Conservation (phyloP, 1,140 invertebrate species). For the Meloidogyne exigua region DNA sequence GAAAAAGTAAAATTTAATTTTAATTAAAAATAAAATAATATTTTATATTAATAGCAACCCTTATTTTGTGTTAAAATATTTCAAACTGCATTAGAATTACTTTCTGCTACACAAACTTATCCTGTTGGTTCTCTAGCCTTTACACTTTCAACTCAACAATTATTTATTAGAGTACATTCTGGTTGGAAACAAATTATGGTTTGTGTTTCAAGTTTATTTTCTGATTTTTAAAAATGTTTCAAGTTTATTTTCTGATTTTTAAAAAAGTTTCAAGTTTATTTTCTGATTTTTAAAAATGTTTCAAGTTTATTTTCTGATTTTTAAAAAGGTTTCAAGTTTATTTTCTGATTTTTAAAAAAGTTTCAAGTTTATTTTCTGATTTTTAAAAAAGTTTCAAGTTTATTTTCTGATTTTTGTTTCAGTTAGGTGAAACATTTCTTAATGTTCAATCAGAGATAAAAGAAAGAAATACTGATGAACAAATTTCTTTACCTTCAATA, state of each 20-base stretch:
- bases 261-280: no score
- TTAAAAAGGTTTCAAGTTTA: no score
- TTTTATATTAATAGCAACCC: no score
- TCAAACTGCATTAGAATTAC: slow-evolving; percentile 52
- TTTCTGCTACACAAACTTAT: slow-evolving; percentile 32
- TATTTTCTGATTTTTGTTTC: no score
- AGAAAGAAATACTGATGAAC: neutral
- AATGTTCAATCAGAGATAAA: neutral
- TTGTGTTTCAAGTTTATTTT: neutral
- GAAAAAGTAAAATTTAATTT: neutral
- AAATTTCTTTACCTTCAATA: no score
- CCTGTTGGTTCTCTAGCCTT: slow-evolving; percentile 48
- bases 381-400: no score
- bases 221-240: neutral
- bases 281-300: neutral
- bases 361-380: no score
- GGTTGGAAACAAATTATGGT: slow-evolving; percentile 52
- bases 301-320: neutral
- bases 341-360: no score
- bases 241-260: no score
- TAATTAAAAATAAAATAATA: no score
- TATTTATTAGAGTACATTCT: slow-evolving; percentile 48
- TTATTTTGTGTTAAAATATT: slow-evolving; percentile 30
- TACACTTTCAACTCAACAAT: slow-evolving; percentile 52
- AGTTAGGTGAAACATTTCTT: neutral